Evolutionary conservation across 2,888 invertebrate species (phyloP).

Genomic region (Anorthoa munda): DNA sequence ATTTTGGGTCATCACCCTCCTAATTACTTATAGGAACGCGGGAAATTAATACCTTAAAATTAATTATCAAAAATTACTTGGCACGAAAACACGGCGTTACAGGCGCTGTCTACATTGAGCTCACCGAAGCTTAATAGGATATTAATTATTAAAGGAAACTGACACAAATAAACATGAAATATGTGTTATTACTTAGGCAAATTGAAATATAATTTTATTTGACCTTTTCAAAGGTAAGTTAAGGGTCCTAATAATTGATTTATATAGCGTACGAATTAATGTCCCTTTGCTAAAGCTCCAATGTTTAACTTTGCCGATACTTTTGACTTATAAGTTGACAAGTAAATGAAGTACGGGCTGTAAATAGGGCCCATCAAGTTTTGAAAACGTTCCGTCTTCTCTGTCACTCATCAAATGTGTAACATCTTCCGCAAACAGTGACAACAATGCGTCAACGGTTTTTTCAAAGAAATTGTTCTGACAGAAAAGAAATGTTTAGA

Average conservation of each 20-base stretch:
- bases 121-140: slow-evolving; percentile 24
- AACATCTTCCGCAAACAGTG: too few relatives aligned
- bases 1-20: too few relatives aligned
- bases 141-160: slow-evolving; percentile 40
- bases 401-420: too few relatives aligned
- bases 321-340: slow-evolving; percentile 20
- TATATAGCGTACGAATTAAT: slow-evolving; percentile 22
- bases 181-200: slow-evolving; percentile 38
- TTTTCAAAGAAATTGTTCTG: too few relatives aligned
- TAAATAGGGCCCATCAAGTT: not conserved
- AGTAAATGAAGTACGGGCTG: not conserved
- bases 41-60: slow-evolving; percentile 18
- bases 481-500: too few relatives aligned
- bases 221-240: slow-evolving; percentile 28
- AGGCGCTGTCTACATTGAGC: slow-evolving; percentile 14
- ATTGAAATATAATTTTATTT: slow-evolving; percentile 47
- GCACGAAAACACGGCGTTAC: slow-evolving; percentile 1
- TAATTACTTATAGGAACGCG: not conserved
- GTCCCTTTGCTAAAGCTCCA: too few relatives aligned
- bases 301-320: slow-evolving; percentile 17
- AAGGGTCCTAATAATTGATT: slow-evolving; percentile 30
- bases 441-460: too few relatives aligned
- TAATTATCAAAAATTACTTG: slow-evolving; percentile 25
- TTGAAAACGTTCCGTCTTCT: too few relatives aligned
- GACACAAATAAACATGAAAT: slow-evolving; percentile 49